phyloP scores from a whole-genome alignment of 2,797 vertebrate genomes.

The Hemitrygon akajei region DNA sequence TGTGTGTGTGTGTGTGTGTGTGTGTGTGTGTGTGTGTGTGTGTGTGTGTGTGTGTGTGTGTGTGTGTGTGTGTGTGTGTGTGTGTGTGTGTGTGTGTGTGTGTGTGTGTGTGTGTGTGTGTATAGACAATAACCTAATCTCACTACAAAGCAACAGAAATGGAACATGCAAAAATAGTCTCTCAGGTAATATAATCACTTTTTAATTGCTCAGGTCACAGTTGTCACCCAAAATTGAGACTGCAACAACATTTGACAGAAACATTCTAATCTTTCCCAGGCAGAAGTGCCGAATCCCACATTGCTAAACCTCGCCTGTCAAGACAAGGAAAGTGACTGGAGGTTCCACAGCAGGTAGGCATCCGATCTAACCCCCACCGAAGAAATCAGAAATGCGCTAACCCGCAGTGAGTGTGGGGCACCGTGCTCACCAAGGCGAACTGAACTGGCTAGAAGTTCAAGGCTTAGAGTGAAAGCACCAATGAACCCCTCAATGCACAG shows the following conservation, averaged over 20 bases:
- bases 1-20: no score
- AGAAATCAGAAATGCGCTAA: background rate
- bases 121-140: no score
- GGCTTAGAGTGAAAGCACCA: background rate
- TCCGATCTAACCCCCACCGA: background rate
- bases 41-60: no score
- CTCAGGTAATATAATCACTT: background rate
- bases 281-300: background rate
- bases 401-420: background rate
- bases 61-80: no score
- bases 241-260: background rate
- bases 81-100: no score
- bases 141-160: no score
- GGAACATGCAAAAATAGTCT: background rate
- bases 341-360: background rate
- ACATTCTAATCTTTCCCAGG: background rate
- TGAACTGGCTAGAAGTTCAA: background rate
- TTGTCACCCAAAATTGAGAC: no score
- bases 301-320: background rate
- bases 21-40: no score
- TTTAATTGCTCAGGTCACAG: background rate
- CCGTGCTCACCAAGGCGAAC: background rate
- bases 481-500: background rate
- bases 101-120: no score
- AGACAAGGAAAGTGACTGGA: background rate